Evolutionary conservation across 2,888 invertebrate species (phyloP), one percentile per base, ranked within the genome.

Genomic region (Scaptomyza polygonia): DNA sequence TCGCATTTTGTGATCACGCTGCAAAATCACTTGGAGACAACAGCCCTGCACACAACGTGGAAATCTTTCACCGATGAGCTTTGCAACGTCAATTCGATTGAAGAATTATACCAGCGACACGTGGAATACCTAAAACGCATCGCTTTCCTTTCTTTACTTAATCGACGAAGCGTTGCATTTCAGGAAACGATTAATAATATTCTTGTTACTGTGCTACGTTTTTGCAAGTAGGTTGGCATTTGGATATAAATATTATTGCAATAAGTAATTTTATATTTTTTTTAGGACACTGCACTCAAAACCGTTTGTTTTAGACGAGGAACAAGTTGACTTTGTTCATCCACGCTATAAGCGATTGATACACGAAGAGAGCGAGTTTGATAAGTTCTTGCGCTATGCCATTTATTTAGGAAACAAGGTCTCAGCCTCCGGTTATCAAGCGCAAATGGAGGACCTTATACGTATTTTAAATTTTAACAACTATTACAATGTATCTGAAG

Each of bases 1-100:
- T 94, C 95, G 29, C 95, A 96, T 59, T 94, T 96, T 88, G 93
- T 96, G 44, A 94, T 95, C 62, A 95, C 95, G 0, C 89, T 96
- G 27, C 95, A 96, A 89, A 95, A 95, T 91, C 96, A 96, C 88
- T 93, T 96, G 54, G 95, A 95, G 0, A 95, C 95, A 0, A 96
- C 95, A 52, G 96, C 96, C 29, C 92, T 96, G 29, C 94, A 95
- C 53, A 93, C 94, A 0, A 95, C 95, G 2, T 96, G 96, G 96
- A 93, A 93, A 2, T 94, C 94, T 66, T 95, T 96, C 72, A 95
- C 95, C 79, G 94, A 94, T 65, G 94, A 95, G 79, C 89, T 97
- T 43, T 92, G 93, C 76, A 93, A 93, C 51, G 95, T 95, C 0
- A 92, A 93, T 18, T 95, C 95, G 0, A 89, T 97, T 8, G 96